Conservation (phyloP, 2,888 invertebrate species). For the Neoitamus cyanurus region DNA sequence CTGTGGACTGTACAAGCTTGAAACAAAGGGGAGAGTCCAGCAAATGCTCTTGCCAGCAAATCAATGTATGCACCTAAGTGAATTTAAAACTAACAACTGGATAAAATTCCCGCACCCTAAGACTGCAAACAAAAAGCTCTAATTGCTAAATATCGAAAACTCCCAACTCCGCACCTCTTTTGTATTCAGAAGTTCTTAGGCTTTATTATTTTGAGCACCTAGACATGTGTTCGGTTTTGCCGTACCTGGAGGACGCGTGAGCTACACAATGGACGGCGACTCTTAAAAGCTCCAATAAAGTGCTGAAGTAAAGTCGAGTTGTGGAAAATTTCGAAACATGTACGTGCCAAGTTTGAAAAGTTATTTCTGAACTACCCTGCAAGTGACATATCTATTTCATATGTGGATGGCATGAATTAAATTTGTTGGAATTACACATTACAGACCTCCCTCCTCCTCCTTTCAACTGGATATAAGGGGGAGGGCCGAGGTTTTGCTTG, state of each 20-base stretch:
- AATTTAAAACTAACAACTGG: background rate
- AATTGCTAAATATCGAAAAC: background rate
- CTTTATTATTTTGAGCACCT: background rate
- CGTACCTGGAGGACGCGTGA: background rate
- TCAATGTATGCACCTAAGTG: background rate
- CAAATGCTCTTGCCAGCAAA: background rate
- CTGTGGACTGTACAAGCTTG: background rate
- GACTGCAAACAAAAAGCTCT: background rate
- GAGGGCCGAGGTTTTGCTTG: background rate
- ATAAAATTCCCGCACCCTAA: background rate
- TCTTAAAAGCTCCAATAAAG: background rate
- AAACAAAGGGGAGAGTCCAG: background rate
- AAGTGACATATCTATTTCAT: slow-evolving; percentile 15
- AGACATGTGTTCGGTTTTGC: background rate
- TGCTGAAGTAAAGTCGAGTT: background rate
- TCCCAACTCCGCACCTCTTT: too few species aligned
- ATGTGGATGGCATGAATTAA: slow-evolving; percentile 19
- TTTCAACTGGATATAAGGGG: slow-evolving; percentile 1
- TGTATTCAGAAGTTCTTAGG: background rate
- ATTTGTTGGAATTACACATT: background rate
- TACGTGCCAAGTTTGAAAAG: slow-evolving; percentile 16
- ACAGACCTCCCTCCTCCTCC: background rate
- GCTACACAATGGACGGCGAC: background rate
- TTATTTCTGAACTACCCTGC: background rate
- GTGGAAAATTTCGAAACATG: slow-evolving; percentile 1